Evolutionary conservation across 1,140 invertebrate genomes (phyloP).

Genomic region (Wiebesia pumilae): DNA sequence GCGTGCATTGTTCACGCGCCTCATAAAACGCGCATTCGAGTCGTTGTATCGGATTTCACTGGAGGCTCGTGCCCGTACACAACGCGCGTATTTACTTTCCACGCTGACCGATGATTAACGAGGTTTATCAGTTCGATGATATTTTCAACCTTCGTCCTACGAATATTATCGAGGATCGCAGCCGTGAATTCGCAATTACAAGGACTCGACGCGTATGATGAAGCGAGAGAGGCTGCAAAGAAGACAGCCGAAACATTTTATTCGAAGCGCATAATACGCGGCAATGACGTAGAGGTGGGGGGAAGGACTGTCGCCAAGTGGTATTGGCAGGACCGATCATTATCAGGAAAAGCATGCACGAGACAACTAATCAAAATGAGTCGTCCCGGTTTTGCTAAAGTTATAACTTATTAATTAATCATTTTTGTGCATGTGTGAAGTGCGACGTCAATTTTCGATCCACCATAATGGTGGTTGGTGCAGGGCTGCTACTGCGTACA

Average conservation of each 20-base stretch:
- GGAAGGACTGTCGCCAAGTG: conserved; percentile 28
- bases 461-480: too few relatives aligned
- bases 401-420: conserved; percentile 49
- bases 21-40: conserved; percentile 35
- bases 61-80: neutral
- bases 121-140: conserved; percentile 26
- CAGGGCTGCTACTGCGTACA: too few relatives aligned
- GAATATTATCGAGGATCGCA: conserved; percentile 17
- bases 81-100: conserved; percentile 23
- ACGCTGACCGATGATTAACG: conserved; percentile 36
- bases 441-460: conserved; percentile 19
- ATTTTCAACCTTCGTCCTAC: conserved; percentile 1
- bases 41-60: neutral
- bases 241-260: neutral
- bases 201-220: neutral
- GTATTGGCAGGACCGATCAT: conserved; percentile 43
- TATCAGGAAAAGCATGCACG: conserved; percentile 27
- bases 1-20: conserved; percentile 18
- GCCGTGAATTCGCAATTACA: neutral
- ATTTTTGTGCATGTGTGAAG: neutral
- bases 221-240: neutral
- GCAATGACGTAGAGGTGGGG: neutral
- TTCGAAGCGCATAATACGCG: neutral
- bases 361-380: conserved; percentile 44
- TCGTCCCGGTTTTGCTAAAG: neutral